These are phyloP conservation scores for Takifugu flavidus DNA, from an alignment of 2,113 vertebrate genomes.

Conservation along the genomic window DNA sequence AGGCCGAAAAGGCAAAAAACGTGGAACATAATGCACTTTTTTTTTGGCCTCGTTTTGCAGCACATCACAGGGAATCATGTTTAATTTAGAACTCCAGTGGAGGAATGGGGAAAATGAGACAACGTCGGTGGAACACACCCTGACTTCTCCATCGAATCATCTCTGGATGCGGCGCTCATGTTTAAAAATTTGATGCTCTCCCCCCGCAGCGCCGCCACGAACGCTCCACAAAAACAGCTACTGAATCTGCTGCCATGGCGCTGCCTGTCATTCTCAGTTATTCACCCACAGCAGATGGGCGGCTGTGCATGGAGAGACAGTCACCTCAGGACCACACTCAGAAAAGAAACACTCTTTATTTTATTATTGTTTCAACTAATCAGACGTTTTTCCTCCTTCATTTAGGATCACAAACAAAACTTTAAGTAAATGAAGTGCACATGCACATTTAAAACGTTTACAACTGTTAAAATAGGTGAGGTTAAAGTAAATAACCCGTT, in stretches of 20 bases:
- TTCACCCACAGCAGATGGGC: conserved; percentile 10
- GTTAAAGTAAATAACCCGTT: no score
- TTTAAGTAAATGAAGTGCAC: no score
- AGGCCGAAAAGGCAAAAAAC: no score
- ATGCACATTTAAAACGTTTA: no score
- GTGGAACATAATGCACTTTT: no score
- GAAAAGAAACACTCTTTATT: neutral
- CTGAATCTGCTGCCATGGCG: conserved; percentile 20
- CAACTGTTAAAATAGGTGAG: no score
- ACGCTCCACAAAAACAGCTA: conserved; percentile 14
- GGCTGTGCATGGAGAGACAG: conserved; percentile 6
- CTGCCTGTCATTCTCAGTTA: conserved; percentile 22
- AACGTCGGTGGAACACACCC: neutral
- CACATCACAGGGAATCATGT: neutral
- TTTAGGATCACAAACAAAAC: no score
- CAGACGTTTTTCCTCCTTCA: neutral
- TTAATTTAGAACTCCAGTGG: conserved; percentile 6
- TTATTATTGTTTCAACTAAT: neutral
- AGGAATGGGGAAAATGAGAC: conserved; percentile 6
- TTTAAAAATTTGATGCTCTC: conserved; percentile 19
- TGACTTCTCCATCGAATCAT: conserved; percentile 1
- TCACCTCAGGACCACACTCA: conserved; percentile 1
- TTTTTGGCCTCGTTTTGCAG: neutral
- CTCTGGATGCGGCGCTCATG: neutral
- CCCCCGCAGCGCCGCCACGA: conserved; percentile 1